Evolutionary conservation across 2,888 invertebrate genomes (phyloP).

Genomic region (Tiphia femorata): DNA sequence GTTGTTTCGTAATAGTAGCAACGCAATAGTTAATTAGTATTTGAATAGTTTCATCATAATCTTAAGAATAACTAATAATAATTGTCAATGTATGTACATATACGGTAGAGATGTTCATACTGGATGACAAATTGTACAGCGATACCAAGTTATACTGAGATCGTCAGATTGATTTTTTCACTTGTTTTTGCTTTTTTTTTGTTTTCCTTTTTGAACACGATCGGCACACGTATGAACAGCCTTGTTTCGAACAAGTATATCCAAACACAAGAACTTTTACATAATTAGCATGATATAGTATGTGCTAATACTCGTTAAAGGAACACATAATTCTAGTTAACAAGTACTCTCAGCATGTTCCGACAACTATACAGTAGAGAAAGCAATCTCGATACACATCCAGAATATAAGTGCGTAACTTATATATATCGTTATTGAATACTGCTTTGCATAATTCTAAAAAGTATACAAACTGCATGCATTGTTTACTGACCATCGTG

Average conservation of each 20-base stretch:
- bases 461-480: too few species aligned
- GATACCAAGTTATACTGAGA: slow-evolving; percentile 53
- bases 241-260: slow-evolving; percentile 10
- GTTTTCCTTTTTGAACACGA: slow-evolving; percentile 14
- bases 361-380: too few species aligned
- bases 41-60: slow-evolving; percentile 39
- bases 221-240: slow-evolving; percentile 14
- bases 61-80: slow-evolving; percentile 40
- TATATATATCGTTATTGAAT: not conserved
- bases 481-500: too few species aligned
- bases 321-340: too few species aligned
- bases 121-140: slow-evolving; percentile 61
- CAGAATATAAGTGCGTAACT: not conserved
- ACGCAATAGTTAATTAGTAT: slow-evolving; percentile 41
- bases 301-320: too few species aligned
- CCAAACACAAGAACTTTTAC: slow-evolving; percentile 17
- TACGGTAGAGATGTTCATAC: slow-evolving; percentile 52
- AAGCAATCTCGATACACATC: not conserved
- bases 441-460: not conserved
- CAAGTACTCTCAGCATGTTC: too few species aligned
- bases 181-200: slow-evolving; percentile 6
- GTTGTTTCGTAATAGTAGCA: slow-evolving; percentile 34
- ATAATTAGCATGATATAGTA: slow-evolving; percentile 9
- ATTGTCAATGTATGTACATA: slow-evolving; percentile 47
- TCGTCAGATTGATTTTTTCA: slow-evolving; percentile 41